These are phyloP conservation scores for Drosophila ironensis DNA, from an alignment of 1,140 invertebrate genomes.

Conservation along the genomic window DNA sequence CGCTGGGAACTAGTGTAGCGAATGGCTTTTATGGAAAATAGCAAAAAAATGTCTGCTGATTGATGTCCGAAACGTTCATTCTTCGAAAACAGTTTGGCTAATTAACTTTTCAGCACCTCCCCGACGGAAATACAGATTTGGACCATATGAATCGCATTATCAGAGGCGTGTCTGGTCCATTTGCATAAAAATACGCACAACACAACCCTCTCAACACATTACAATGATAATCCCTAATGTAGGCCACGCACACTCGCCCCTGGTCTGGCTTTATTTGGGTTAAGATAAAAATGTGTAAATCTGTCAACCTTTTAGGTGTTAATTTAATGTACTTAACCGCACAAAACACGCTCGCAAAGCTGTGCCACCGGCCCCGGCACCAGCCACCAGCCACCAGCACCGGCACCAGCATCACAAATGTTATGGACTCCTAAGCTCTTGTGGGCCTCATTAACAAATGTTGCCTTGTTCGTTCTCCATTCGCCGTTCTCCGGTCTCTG, in stretches of 20 bases:
- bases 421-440: conserved; percentile 55
- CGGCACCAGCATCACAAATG: conserved; percentile 21
- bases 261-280: conserved; percentile 35
- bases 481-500: no score
- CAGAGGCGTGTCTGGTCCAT: conserved; percentile 11
- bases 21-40: conserved; percentile 27
- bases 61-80: conserved; percentile 10
- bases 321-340: conserved; percentile 52
- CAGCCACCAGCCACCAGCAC: no score
- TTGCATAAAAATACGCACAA: conserved; percentile 30
- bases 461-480: conserved; percentile 3
- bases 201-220: conserved; percentile 34
- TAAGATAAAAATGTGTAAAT: conserved; percentile 55
- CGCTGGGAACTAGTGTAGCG: conserved; percentile 26
- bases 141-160: conserved; percentile 12
- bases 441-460: conserved; percentile 55
- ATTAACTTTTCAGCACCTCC: background rate
- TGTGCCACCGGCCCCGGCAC: background rate
- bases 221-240: conserved; percentile 45
- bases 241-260: conserved; percentile 6
- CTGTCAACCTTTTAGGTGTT: conserved; percentile 60
- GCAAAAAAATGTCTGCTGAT: conserved; percentile 9
- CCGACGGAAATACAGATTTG: background rate
- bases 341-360: background rate
- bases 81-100: background rate